phyloP scores from a whole-genome alignment of 1,140 invertebrate species.

The Asbolus verrucosus region DNA sequence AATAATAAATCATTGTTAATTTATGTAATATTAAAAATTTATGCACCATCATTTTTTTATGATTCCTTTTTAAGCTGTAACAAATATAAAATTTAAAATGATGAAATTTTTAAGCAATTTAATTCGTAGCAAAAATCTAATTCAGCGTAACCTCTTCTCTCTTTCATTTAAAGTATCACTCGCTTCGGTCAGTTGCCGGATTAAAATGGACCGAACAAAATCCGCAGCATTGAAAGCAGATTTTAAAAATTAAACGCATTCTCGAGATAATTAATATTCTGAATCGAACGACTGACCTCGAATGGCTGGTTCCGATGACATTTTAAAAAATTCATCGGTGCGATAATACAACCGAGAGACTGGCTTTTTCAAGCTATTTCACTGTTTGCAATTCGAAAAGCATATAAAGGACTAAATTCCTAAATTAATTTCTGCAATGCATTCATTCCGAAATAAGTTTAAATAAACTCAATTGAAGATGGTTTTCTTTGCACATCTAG shows the following conservation, averaged over 20 bases:
- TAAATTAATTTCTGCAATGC: not conserved
- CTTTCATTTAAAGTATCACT: not conserved
- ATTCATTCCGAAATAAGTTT: not conserved
- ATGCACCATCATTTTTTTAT: too few species aligned
- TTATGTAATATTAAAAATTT: too few species aligned
- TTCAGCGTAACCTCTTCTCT: not conserved
- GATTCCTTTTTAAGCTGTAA: too few species aligned
- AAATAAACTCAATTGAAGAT: too few species aligned
- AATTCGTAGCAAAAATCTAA: not conserved
- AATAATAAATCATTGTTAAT: too few species aligned
- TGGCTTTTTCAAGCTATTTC: not conserved
- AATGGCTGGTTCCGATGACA: conserved; percentile 1
- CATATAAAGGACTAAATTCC: conserved; percentile 2
- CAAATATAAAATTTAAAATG: conserved; percentile 1
- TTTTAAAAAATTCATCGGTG: not conserved
- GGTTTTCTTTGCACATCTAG: too few species aligned
- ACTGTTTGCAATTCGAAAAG: conserved; percentile 10
- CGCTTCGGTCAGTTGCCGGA: not conserved
- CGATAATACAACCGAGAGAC: not conserved
- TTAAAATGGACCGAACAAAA: not conserved
- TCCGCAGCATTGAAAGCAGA: not conserved
- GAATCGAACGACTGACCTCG: conserved; percentile 16
- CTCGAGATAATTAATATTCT: conserved; percentile 8
- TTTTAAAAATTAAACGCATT: not conserved
- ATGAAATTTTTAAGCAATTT: not conserved